Conservation (phyloP, 2,113 vertebrate species). For the Phalacrocorax aristotelis region DNA sequence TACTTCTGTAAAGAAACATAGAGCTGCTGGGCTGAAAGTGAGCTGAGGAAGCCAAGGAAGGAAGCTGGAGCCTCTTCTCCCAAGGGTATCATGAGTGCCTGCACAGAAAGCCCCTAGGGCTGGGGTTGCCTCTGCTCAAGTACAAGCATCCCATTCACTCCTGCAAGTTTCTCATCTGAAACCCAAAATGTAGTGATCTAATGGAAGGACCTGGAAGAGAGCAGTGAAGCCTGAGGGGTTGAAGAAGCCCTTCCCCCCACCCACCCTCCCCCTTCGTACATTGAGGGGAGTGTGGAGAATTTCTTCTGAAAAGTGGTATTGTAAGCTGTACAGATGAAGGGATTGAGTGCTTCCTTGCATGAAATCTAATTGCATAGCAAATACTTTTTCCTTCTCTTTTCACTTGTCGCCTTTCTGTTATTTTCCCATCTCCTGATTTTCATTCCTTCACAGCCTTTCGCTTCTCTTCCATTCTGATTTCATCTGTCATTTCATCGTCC, state of each 20-base stretch:
- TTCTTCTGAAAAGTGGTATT: constrained; percentile 51
- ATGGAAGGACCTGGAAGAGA: background rate
- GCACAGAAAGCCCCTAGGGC: background rate
- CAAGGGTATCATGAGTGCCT: background rate
- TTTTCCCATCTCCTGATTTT: constrained; percentile 6
- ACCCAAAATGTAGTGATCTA: background rate
- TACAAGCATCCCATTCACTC: background rate
- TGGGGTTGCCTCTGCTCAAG: background rate
- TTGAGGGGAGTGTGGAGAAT: constrained; percentile 9
- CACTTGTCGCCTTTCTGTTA: background rate
- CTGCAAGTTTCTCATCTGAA: background rate
- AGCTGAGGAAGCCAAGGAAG: background rate
- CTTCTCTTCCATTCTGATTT: background rate
- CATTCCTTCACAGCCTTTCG: background rate
- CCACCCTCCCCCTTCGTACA: background rate
- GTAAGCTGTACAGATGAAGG: constrained; percentile 20
- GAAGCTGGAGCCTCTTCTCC: background rate
- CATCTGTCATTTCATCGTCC: background rate
- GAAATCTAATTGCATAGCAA: constrained; percentile 54
- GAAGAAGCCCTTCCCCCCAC: background rate
- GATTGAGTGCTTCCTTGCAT: background rate
- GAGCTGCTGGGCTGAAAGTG: background rate
- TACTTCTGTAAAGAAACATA: background rate
- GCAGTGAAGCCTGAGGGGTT: background rate
- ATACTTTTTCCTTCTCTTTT: constrained; percentile 20